phyloP scores from a whole-genome alignment of 2,797 vertebrate species.

The Pangasius macronema region DNA sequence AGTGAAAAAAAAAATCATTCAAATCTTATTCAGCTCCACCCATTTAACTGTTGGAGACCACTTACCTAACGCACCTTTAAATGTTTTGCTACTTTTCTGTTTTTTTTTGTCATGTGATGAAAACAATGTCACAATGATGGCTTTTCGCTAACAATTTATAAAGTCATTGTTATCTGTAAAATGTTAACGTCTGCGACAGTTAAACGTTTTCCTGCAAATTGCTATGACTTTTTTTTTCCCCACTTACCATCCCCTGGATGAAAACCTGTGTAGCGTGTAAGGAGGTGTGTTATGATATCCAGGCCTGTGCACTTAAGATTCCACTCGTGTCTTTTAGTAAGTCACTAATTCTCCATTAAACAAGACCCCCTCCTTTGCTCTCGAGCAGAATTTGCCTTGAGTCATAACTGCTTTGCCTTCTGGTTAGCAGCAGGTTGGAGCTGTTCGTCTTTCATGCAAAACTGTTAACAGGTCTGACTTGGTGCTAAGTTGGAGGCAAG shows the following conservation, averaged over 20 bases:
- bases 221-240: not conserved
- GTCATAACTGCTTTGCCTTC: not conserved
- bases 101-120: too few species aligned
- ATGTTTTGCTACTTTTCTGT: not conserved
- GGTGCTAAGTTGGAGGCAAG: not conserved
- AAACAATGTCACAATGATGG: not conserved
- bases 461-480: not conserved
- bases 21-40: not conserved
- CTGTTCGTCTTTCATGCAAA: conserved; percentile 1
- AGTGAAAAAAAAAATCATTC: not conserved
- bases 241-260: not conserved
- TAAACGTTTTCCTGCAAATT: too few species aligned
- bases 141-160: not conserved
- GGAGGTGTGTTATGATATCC: not conserved
- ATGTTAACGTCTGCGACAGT: too few species aligned
- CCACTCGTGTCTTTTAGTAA: not conserved
- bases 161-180: too few species aligned
- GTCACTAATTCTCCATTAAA: not conserved
- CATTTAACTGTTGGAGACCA: not conserved
- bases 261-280: not conserved
- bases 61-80: not conserved
- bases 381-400: not conserved
- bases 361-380: not conserved
- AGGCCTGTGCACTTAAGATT: not conserved
- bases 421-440: not conserved